Evolutionary conservation across 2,888 invertebrate genomes (phyloP).

Genomic region (Drosophila colorata): DNA sequence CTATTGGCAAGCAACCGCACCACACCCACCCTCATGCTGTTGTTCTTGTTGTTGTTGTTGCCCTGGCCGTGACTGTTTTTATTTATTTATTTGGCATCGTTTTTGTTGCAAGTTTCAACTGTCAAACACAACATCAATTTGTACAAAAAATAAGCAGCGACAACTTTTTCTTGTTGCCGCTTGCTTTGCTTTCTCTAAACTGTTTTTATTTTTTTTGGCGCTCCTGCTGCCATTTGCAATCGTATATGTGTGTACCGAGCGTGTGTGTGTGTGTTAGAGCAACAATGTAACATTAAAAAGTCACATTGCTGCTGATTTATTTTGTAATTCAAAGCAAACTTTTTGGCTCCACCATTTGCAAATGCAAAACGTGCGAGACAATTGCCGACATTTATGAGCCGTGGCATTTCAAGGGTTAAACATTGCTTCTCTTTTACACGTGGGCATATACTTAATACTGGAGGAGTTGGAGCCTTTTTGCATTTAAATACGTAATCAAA

Average conservation of each 20-base stretch:
- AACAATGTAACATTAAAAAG: constrained; percentile 79
- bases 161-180: constrained; percentile 67
- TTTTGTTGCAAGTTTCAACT: constrained; percentile 69
- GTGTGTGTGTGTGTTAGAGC: constrained; percentile 34
- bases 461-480: neutral
- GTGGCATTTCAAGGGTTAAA: constrained; percentile 31
- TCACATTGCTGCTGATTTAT: constrained; percentile 81
- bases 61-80: constrained; percentile 52
- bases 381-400: constrained; percentile 69
- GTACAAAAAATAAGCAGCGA: constrained; percentile 76
- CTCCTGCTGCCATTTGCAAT: constrained; percentile 14
- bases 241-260: constrained; percentile 13
- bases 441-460: constrained; percentile 7
- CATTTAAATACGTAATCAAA: neutral
- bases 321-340: constrained; percentile 75
- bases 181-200: constrained; percentile 64
- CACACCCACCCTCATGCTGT: no score
- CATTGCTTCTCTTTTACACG: neutral
- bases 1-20: constrained; percentile 29
- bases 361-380: constrained; percentile 71
- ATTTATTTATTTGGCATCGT: constrained; percentile 68
- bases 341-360: constrained; percentile 59
- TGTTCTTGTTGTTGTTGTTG: no score
- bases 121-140: constrained; percentile 83
- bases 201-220: constrained; percentile 53